Conservation (phyloP, 2,797 vertebrate genomes). For the Meriones psammophilus region DNA sequence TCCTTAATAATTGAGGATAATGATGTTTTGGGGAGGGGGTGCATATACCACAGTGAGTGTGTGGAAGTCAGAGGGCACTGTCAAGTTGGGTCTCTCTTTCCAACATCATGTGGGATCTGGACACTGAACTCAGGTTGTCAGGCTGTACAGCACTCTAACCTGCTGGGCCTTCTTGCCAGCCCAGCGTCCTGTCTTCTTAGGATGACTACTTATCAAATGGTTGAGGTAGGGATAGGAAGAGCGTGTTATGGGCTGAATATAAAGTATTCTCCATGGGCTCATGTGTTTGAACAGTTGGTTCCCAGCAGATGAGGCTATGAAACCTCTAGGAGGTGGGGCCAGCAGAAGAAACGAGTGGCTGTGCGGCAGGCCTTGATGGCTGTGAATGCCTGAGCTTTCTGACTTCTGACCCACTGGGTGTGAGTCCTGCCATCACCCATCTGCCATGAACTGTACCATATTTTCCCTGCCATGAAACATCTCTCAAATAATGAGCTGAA, state of each 20-base stretch:
- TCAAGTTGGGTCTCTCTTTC: not conserved
- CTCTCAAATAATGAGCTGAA: not conserved
- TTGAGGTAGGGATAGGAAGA: not conserved
- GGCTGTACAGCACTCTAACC: not conserved
- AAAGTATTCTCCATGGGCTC: not conserved
- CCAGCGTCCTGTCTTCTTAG: not conserved
- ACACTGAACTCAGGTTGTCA: not conserved
- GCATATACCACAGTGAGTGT: not conserved
- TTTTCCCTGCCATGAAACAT: not conserved
- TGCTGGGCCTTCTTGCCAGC: not conserved
- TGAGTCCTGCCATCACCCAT: not conserved
- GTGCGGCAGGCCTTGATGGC: not conserved
- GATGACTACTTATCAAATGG: slow-evolving; percentile 2
- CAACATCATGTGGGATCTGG: not conserved
- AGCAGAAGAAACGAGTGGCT: not conserved
- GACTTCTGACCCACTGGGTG: not conserved
- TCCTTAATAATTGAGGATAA: not conserved
- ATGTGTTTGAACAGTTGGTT: not conserved
- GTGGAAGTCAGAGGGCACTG: not conserved
- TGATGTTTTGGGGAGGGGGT: not conserved
- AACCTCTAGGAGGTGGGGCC: not conserved
- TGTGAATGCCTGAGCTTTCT: not conserved
- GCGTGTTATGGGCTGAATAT: not conserved
- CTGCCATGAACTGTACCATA: not conserved
- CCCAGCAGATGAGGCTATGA: not conserved